These are phyloP conservation scores for Gymnothorax reevesii DNA, from an alignment of 2,797 vertebrate species.

Conservation along the genomic window DNA sequence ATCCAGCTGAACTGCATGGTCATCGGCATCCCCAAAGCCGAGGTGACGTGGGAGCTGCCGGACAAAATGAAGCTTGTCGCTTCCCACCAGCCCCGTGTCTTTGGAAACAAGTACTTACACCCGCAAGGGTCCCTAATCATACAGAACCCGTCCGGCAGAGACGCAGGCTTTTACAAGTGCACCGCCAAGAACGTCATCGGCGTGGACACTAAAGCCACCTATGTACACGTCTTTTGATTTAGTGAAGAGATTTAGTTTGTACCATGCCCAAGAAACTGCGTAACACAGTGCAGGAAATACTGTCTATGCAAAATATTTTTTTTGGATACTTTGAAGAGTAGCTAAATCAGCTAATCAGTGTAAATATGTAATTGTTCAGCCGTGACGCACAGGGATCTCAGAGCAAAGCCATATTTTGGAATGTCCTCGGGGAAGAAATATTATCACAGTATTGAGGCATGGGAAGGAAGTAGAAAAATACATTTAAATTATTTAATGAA, in stretches of 20 bases:
- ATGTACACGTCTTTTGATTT: conserved; percentile 84
- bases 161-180: conserved; percentile 87
- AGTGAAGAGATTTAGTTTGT: conserved; percentile 34
- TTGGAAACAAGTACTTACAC: conserved; percentile 87
- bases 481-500: conserved; percentile 18
- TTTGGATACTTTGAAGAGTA: conserved; percentile 41
- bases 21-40: conserved; percentile 79
- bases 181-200: conserved; percentile 86
- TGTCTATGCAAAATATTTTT: conserved; percentile 48
- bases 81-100: conserved; percentile 77
- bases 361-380: conserved; percentile 10
- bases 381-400: conserved; percentile 22
- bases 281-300: conserved; percentile 53
- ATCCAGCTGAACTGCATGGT: conserved; percentile 83
- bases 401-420: conserved; percentile 39
- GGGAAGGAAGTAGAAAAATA: neutral
- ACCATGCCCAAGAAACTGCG: conserved; percentile 64
- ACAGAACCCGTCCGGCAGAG: conserved; percentile 78
- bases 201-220: conserved; percentile 81
- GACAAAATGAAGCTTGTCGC: conserved; percentile 76
- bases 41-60: conserved; percentile 88
- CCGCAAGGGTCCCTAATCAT: conserved; percentile 87
- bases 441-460: conserved; percentile 4
- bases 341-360: conserved; percentile 4
- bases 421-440: conserved; percentile 10